Evolutionary conservation across 2,888 invertebrate genomes (phyloP).

Genomic region (Yponomeuta malinellus): DNA sequence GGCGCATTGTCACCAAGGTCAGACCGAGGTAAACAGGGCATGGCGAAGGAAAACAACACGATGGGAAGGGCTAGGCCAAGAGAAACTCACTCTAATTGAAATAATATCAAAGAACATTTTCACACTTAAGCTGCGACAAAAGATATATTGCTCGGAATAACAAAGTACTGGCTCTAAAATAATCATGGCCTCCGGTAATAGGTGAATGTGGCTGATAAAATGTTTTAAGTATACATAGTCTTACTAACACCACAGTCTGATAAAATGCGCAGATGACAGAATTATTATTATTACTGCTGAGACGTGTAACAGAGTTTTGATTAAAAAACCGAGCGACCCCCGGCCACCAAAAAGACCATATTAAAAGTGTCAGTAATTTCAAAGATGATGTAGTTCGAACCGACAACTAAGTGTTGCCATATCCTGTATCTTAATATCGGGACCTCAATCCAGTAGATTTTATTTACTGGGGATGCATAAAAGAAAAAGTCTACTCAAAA

Average conservation of each 20-base stretch:
- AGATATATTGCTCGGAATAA: background rate
- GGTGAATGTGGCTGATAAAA: background rate
- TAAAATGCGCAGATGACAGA: background rate
- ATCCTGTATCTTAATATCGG: no score
- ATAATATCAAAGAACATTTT: background rate
- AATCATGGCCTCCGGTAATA: background rate
- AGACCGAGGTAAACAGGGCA: background rate
- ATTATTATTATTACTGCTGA: background rate
- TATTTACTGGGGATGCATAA: no score
- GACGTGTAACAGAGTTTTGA: no score
- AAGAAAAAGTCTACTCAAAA: no score
- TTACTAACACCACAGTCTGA: background rate
- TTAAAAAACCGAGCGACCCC: no score
- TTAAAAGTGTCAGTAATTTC: no score
- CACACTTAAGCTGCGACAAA: background rate
- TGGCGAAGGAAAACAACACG: background rate
- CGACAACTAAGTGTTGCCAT: no score
- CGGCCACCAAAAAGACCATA: no score
- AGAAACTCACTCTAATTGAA: background rate
- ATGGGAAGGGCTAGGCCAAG: background rate
- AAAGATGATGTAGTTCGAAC: no score
- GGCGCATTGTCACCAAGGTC: background rate
- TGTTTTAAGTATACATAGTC: background rate
- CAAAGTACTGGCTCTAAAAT: background rate
- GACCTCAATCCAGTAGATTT: no score